phyloP scores from a whole-genome alignment of 1,140 invertebrate genomes.

The Sinonovacula constricta region DNA sequence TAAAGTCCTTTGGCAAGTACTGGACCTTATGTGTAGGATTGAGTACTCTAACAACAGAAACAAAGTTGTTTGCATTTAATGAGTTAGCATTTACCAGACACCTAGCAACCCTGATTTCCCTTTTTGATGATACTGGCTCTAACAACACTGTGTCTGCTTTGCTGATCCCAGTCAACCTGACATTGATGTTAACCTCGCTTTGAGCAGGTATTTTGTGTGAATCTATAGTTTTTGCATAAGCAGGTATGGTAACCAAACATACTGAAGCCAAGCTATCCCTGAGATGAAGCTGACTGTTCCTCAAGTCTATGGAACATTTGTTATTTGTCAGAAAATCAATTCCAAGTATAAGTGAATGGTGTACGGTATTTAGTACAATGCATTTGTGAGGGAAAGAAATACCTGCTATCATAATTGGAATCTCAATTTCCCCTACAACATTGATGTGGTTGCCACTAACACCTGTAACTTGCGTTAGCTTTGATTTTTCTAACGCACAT shows the following conservation, averaged over 20 bases:
- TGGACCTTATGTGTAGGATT: conserved; percentile 19
- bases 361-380: conserved; percentile 15
- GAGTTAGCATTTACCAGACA: conserved; percentile 23
- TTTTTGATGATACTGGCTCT: conserved; percentile 21
- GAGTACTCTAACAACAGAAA: not conserved
- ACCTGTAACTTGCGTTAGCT: conserved; percentile 1
- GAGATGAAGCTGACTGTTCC: not conserved
- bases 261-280: not conserved
- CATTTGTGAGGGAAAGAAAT: conserved; percentile 5
- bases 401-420: conserved; percentile 28
- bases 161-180: not conserved
- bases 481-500: not conserved
- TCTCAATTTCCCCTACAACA: conserved; percentile 38
- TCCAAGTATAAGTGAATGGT: conserved; percentile 40
- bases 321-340: conserved; percentile 43
- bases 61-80: not conserved
- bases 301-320: conserved; percentile 11
- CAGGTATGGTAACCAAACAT: not conserved
- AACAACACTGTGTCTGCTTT: conserved; percentile 16
- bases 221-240: conserved; percentile 29
- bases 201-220: not conserved
- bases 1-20: conserved; percentile 18
- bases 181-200: conserved; percentile 15
- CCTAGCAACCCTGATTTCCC: conserved; percentile 13
- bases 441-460: not conserved